Conservation (phyloP, 2,797 vertebrate species). For the Intellagama lesueurii region DNA sequence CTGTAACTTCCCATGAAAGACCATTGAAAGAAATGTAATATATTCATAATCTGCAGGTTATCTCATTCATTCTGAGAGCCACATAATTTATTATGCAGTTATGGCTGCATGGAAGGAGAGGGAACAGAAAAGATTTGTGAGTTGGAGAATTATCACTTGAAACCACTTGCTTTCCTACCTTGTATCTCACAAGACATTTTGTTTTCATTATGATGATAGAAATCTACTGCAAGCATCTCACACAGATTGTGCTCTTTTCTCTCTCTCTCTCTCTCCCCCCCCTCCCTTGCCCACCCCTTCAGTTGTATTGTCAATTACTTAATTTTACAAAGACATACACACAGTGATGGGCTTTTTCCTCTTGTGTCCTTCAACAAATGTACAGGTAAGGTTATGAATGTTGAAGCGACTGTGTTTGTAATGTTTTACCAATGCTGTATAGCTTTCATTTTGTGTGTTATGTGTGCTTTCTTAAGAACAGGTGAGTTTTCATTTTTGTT, state of each 20-base stretch:
- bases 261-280: slow-evolving; percentile 27
- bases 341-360: not conserved
- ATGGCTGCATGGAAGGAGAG: not conserved
- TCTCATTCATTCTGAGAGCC: slow-evolving; percentile 21
- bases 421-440: not conserved
- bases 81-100: slow-evolving; percentile 8
- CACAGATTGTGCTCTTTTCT: not conserved
- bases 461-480: not conserved
- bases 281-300: not conserved
- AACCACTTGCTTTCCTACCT: not conserved
- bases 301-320: slow-evolving; percentile 12
- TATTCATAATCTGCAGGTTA: not conserved
- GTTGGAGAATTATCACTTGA: not conserved
- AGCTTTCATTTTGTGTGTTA: slow-evolving; percentile 17
- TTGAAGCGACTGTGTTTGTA: not conserved
- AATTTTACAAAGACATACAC: not conserved
- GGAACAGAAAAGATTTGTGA: not conserved
- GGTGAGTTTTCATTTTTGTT: not conserved
- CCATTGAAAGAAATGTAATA: not conserved
- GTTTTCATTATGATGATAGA: not conserved
- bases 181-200: slow-evolving; percentile 53
- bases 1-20: not conserved
- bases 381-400: too few relatives aligned
- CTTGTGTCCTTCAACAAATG: too few relatives aligned
- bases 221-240: slow-evolving; percentile 47